Evolutionary conservation across 2,797 vertebrate species (phyloP).

Genomic region (Leucoraja ocellata): DNA sequence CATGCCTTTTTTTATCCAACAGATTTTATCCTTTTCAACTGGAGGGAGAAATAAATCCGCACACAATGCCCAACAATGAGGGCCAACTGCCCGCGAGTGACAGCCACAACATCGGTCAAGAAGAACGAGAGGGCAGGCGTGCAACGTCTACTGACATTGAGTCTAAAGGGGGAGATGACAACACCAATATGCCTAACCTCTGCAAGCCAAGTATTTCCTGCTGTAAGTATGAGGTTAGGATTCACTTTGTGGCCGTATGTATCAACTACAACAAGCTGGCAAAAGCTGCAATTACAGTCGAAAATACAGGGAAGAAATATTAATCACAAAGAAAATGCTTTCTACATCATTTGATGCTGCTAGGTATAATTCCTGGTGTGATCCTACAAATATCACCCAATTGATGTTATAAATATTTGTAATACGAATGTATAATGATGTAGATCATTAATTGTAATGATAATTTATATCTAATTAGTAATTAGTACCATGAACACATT

Average conservation of each 20-base stretch:
- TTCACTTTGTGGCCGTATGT: too few relatives aligned
- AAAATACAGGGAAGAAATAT: background rate
- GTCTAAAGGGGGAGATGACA: background rate
- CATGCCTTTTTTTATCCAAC: background rate
- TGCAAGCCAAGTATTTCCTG: background rate
- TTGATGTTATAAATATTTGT: background rate
- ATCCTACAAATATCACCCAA: background rate
- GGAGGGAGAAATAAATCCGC: background rate
- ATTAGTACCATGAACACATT: background rate
- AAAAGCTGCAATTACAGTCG: background rate
- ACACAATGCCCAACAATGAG: conserved; percentile 11
- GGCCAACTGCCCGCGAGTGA: background rate
- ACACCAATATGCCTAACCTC: background rate
- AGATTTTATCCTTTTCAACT: background rate
- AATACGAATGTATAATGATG: background rate
- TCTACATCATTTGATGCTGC: background rate
- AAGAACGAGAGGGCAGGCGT: background rate
- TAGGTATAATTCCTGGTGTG: background rate
- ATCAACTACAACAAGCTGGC: background rate
- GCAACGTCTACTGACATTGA: background rate
- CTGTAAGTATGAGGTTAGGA: background rate
- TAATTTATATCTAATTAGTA: background rate
- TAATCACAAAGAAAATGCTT: background rate
- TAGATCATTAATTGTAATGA: background rate
- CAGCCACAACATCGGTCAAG: background rate